Evolutionary conservation across 2,888 invertebrate genomes (phyloP), one percentile per base, ranked within the genome.

Genomic region (Drosophila longiperda): DNA sequence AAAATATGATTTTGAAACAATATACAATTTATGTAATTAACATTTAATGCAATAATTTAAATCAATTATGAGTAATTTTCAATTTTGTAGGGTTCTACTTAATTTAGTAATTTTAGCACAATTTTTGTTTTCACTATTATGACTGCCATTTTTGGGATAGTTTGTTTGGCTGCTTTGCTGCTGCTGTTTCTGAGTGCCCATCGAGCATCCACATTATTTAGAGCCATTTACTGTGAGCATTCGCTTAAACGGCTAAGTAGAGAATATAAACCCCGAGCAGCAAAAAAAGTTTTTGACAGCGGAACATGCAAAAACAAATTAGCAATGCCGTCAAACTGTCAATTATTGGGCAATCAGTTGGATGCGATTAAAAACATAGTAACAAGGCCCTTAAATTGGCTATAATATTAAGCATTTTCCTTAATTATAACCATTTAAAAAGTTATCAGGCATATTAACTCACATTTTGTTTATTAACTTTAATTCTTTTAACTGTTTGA

Each of bases 261-360:
- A 42, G 20, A 36, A 59, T 34, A 49, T 23, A 42, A 54, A 53
- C 66, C 55, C 66, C 67, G 59, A 58, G 29, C 42, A 23, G 45
- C 17, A 50, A 75, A 74, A 75, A 74, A 90, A 89, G 65, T 88
- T 90, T 88, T 71, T 86, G 88, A 89, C 89, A 90, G 81, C 78
- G 49, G 23, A 80, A 80, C 80, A 88, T 88, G 91, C 77, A 86
- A 78, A 84, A 90, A 79, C 86, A 88, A 89, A 90, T 90, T 90
- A 90, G 79, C 66, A 54, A 72, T 83, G 70, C 76, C 80, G 88
- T 89, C 89, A 90, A 80, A 74, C 82, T 89, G 90, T 88, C 90
- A 90, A 89, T 90, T 89, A 88, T 58, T 62, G 70, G 63, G 61
- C 75, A 80, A 90, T 90, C 89, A 85, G 80, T 80, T 75, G 71